Evolutionary conservation across 2,113 vertebrate genomes (phyloP), one percentile per base, ranked within the genome.

Genomic region (Lipophrys pholis): DNA sequence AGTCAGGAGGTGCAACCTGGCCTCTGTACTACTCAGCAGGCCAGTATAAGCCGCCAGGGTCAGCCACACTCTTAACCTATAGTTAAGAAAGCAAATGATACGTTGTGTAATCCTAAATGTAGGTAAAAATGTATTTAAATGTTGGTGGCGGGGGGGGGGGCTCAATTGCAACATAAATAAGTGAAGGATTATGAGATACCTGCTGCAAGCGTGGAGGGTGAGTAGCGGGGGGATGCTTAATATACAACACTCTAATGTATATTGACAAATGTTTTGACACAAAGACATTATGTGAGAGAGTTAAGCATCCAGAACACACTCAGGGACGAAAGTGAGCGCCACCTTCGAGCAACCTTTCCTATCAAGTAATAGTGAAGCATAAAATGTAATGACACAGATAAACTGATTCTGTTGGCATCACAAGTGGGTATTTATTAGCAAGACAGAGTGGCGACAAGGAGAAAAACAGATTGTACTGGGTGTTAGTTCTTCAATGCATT

Each of bases 31-130:
- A 68, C 85, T 82, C 80, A 86, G 40, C 69, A 9, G 30, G 51
- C n/a, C 39, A 9, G 70, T 82, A 69, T 8, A 62, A 48, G 57
- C 49, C 12, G 52, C 16, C 78, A 55, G 56, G 81, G 75, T 82
- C 77, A 75, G 81, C 63, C 42, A 35, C 53, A 67, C 74, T 56
- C 49, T 82, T 60, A n/a, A 74, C 56, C 64, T 56, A 63, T 51
- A 74, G 81, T 69, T 69, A 62, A 69, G 70, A 82, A 66, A 10
- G 63, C 58, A 85, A 87, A 90, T 85, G 0, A 86, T 73, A 53
- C 57, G 69, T 58, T 90, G 68, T 72, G 73, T 70, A 70, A 80
- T 79, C 78, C 78, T 70, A 76, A 84, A 76, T 15, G 69, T 77
- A 74, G 74, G 71, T 72, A 62, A 66, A 75, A 63, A 21, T 53